These are phyloP conservation scores for Drosophila leontia DNA, from an alignment of 1,140 invertebrate species.

Conservation along the genomic window DNA sequence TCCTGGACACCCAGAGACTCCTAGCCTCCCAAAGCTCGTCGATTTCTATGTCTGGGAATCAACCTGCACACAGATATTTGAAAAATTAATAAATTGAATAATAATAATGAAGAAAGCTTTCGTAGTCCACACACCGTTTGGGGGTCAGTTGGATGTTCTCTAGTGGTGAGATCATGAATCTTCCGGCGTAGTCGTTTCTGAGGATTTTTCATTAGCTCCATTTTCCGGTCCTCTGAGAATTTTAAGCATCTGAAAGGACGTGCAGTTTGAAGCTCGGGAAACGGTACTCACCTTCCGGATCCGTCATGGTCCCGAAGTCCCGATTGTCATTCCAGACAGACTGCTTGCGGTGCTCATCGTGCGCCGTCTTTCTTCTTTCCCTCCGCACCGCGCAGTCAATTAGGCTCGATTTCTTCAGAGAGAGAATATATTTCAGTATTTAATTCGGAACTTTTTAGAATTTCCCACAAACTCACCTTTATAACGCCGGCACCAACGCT, in stretches of 20 bases:
- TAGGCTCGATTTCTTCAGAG: constrained; percentile 42
- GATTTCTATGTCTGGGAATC: constrained; percentile 41
- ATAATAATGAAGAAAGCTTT: not conserved
- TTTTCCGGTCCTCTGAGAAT: not conserved
- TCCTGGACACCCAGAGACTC: not conserved
- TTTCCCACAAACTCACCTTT: constrained; percentile 20
- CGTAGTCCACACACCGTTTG: not conserved
- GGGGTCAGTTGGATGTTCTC: constrained; percentile 2
- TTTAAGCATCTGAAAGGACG: constrained; percentile 12
- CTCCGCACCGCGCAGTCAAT: constrained; percentile 35
- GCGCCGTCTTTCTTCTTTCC: constrained; percentile 47
- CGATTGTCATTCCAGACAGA: constrained; percentile 52
- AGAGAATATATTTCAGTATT: not conserved
- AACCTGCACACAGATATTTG: constrained; percentile 7
- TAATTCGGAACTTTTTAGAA: not conserved
- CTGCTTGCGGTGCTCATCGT: constrained; percentile 58
- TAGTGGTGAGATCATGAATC: constrained; percentile 45
- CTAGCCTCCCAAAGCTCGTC: constrained; percentile 16
- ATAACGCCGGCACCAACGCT: not conserved
- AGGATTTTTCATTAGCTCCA: constrained; percentile 53
- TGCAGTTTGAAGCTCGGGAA: not conserved
- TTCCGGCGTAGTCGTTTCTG: constrained; percentile 52
- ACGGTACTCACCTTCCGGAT: constrained; percentile 44
- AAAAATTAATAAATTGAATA: not conserved
- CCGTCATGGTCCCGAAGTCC: constrained; percentile 54